Percentiles rank a stretch among this genome's conserved stretches.
Conservation (phyloP, 2,113 vertebrate genomes). For the Lutjanus erythropterus region DNA sequence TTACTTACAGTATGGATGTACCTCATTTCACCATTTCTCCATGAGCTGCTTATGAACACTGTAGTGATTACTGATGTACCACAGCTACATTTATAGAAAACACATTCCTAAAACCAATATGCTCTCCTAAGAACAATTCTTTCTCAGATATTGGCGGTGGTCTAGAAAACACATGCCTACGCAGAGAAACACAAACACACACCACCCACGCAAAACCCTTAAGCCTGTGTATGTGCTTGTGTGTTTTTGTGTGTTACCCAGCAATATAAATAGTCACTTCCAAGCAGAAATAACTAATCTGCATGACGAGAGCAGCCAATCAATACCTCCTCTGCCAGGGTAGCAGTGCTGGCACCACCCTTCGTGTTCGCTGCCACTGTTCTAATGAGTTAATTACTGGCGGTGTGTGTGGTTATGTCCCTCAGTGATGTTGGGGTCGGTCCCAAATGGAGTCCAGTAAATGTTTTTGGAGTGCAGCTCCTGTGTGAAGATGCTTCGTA, state of each 20-base stretch:
- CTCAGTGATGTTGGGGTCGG: neutral
- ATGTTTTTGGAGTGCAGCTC: neutral
- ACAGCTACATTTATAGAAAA: neutral
- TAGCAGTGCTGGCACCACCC: constrained; percentile 14
- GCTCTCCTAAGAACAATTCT: neutral
- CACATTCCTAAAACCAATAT: neutral
- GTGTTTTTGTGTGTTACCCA: neutral
- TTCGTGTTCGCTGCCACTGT: constrained; percentile 9
- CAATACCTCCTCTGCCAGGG: constrained; percentile 31
- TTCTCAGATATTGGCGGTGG: constrained; percentile 6
- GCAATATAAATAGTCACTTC: constrained; percentile 7
- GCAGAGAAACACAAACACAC: constrained; percentile 21
- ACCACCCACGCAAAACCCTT: constrained; percentile 20
- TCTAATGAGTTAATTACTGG: constrained; percentile 44
- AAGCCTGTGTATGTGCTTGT: neutral
- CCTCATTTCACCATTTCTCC: no score
- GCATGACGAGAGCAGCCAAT: constrained; percentile 12
- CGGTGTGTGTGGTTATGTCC: constrained; percentile 4
- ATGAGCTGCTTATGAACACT: no score
- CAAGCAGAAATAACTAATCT: constrained; percentile 13
- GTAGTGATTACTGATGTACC: constrained; percentile 1
- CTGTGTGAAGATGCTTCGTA: neutral
- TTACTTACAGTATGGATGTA: no score
- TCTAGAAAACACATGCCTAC: constrained; percentile 17
- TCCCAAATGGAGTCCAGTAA: constrained; percentile 36